Evolutionary conservation across 2,113 vertebrate species (phyloP).

Genomic region (Cynopterus brachyotis): DNA sequence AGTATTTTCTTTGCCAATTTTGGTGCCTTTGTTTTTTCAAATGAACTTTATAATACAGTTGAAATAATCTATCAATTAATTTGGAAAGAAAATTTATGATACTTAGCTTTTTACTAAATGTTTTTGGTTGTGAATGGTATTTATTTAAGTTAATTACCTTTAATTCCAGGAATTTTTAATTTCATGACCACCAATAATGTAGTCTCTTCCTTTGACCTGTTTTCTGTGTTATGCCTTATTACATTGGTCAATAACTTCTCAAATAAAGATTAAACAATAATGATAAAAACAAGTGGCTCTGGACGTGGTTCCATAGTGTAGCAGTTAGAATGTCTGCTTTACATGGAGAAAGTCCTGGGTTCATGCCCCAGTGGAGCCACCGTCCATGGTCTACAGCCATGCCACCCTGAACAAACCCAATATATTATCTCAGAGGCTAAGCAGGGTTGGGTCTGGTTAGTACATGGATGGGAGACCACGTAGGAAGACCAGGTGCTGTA

Average conservation of each 20-base stretch:
- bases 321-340: no score
- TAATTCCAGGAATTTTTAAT: not conserved
- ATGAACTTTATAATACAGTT: not conserved
- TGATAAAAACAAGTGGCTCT: not conserved
- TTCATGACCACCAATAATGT: not conserved
- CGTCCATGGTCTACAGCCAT: no score
- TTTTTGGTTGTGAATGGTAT: constrained; percentile 9
- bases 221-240: not conserved
- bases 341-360: no score
- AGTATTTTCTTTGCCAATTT: not conserved
- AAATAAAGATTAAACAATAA: constrained; percentile 15
- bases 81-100: not conserved
- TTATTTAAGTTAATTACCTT: not conserved
- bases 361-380: no score
- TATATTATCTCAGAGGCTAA: no score
- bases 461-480: no score
- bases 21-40: constrained; percentile 8
- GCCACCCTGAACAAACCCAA: no score
- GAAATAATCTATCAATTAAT: not conserved
- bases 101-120: not conserved
- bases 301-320: no score
- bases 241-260: not conserved
- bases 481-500: no score
- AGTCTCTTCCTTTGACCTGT: not conserved
- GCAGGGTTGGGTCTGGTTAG: no score